These are phyloP conservation scores for Brachionus plicatilis DNA, from an alignment of 1,140 invertebrate genomes.

Conservation along the genomic window DNA sequence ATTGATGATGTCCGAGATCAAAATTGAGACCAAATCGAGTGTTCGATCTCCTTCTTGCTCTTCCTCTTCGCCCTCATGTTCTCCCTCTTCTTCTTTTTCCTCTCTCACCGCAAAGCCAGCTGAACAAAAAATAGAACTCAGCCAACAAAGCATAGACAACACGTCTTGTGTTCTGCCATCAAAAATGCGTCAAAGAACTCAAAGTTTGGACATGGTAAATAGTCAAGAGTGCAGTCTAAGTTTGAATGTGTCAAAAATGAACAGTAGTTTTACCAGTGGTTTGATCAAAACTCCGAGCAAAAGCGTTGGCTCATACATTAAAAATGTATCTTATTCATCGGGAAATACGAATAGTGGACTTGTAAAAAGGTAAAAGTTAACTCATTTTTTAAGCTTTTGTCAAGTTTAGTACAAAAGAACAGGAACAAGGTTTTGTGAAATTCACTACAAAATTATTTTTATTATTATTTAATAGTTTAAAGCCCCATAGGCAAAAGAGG, in stretches of 20 bases:
- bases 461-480: too few relatives aligned
- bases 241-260: not conserved
- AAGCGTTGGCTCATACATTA: constrained; percentile 5
- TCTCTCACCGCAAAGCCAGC: not conserved
- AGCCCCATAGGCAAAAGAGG: too few relatives aligned
- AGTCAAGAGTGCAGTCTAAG: not conserved
- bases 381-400: not conserved
- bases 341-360: constrained; percentile 3
- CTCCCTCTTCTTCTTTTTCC: not conserved
- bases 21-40: not conserved
- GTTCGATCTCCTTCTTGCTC: not conserved
- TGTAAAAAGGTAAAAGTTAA: not conserved
- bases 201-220: not conserved
- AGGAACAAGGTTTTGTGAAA: too few relatives aligned
- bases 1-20: not conserved
- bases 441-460: too few relatives aligned
- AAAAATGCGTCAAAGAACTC: not conserved
- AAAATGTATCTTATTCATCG: not conserved
- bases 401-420: too few relatives aligned
- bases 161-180: constrained; percentile 12
- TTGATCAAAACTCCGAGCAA: not conserved
- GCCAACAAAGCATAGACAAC: not conserved
- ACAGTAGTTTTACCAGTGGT: not conserved
- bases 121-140: not conserved
- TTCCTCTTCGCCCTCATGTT: constrained; percentile 13